Conservation (phyloP, 1,140 invertebrate species). For the Alviniconcha marisindica region DNA sequence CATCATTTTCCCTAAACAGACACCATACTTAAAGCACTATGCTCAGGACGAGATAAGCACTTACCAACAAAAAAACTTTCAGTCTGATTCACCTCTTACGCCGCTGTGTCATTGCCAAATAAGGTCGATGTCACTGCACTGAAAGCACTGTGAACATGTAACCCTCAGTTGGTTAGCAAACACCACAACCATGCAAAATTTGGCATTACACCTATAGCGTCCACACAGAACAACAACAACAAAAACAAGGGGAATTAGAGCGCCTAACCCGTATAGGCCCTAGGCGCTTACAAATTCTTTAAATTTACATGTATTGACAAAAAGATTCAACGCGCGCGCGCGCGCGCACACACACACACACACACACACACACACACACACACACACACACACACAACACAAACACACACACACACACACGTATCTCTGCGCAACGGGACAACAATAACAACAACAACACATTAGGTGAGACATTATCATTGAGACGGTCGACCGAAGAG, state of each 20-base stretch:
- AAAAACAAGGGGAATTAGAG: no score
- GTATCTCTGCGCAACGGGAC: background rate
- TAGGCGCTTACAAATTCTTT: background rate
- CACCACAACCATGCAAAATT: background rate
- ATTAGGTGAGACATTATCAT: background rate
- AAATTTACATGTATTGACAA: background rate
- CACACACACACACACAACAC: background rate
- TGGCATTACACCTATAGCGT: background rate
- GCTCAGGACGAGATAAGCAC: no score
- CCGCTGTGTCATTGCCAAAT: no score
- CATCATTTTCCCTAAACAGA: no score
- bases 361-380: background rate
- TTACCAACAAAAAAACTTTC: no score
- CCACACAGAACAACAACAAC: background rate
- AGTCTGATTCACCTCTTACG: no score
- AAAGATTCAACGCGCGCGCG: background rate
- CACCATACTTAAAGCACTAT: no score
- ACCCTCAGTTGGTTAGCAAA: no score
- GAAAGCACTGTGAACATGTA: no score
- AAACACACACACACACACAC: background rate
- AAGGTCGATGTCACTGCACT: no score
- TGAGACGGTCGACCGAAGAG: no score
- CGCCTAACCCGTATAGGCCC: no score
- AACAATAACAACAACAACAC: background rate
- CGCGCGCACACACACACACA: background rate